Evolutionary conservation across 2,113 vertebrate species (phyloP).

Genomic region (Anarrhichthys ocellatus): DNA sequence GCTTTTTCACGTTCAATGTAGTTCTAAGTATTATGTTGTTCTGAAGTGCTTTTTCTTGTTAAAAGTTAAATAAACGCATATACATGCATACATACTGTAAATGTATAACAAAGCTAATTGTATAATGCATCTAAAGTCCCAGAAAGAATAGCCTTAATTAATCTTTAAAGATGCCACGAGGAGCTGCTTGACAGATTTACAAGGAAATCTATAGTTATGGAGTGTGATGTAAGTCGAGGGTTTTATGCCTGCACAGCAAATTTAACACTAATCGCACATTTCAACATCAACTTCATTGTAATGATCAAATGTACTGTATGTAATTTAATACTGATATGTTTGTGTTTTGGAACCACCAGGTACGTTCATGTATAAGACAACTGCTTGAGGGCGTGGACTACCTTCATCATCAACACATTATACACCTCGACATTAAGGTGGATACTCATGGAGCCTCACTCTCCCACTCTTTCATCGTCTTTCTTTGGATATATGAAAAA

Average conservation of each 20-base stretch:
- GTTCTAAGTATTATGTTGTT: not conserved
- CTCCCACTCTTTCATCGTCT: not conserved
- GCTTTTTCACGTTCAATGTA: not conserved
- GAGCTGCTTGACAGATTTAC: slow-evolving; percentile 93
- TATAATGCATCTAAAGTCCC: not conserved
- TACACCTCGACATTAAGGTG: slow-evolving; percentile 97
- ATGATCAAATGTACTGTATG: not conserved
- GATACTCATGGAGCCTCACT: fast-evolving
- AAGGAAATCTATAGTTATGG: slow-evolving; percentile 89
- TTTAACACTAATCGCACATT: not conserved
- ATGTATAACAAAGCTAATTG: not conserved
- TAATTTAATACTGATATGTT: not conserved
- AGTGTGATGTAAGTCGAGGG: slow-evolving; percentile 89
- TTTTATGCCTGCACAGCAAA: not conserved
- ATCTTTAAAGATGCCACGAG: slow-evolving; percentile 88
- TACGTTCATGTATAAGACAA: slow-evolving; percentile 90
- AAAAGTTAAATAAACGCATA: not conserved
- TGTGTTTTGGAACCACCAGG: slow-evolving; percentile 76
- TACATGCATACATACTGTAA: not conserved
- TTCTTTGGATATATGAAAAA: not conserved
- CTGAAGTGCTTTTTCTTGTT: not conserved
- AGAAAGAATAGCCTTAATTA: slow-evolving; percentile 64
- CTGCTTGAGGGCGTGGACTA: slow-evolving; percentile 92
- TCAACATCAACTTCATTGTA: not conserved
- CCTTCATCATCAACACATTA: slow-evolving; percentile 89